A percentile compares a stretch with the other conserved stretches of the same genome.
Conservation (phyloP, 2,113 vertebrate species). For the Plestiodon gilberti region DNA sequence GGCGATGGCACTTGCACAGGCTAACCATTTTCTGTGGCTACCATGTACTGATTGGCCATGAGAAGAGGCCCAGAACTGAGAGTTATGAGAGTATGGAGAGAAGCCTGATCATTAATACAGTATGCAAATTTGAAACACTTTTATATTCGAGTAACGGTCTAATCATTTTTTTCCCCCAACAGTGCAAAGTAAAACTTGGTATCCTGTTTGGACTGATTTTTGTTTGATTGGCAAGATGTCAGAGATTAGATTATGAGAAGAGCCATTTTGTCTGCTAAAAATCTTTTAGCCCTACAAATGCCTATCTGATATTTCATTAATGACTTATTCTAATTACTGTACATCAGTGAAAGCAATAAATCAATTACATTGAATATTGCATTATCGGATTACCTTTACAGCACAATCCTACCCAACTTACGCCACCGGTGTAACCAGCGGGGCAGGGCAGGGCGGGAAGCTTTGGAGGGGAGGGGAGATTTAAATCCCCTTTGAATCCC, state of each 20-base stretch:
- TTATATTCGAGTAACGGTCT: neutral
- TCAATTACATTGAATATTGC: neutral
- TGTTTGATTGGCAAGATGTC: neutral
- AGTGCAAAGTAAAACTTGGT: neutral
- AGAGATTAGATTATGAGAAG: neutral
- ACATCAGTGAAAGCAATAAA: neutral
- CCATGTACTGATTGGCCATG: neutral
- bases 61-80: neutral
- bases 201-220: neutral
- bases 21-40: neutral
- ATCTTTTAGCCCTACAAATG: neutral
- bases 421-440: no score
- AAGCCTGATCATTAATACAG: neutral
- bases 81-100: neutral
- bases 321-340: neutral
- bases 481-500: no score
- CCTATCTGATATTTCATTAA: neutral
- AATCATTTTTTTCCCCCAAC: neutral
- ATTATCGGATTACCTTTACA: neutral
- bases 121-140: neutral
- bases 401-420: no score
- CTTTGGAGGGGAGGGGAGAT: no score
- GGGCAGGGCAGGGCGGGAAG: no score
- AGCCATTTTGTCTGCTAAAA: neutral
- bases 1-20: neutral